Evolutionary conservation across 2,113 vertebrate species (phyloP), one percentile per base, ranked within the genome.

Genomic region (Macroglossus sobrinus): DNA sequence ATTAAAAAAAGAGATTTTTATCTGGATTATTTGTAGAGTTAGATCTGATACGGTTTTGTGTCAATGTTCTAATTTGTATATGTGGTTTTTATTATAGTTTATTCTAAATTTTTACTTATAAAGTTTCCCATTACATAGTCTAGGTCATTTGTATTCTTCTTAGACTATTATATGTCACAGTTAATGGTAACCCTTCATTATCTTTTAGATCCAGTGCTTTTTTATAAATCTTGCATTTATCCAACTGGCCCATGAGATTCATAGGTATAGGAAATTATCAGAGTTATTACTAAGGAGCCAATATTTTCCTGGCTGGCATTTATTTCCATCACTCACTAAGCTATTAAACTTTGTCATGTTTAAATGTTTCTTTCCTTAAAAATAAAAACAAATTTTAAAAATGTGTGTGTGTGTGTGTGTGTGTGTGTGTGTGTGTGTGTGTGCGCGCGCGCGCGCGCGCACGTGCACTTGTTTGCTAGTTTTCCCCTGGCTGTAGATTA

Each of bases 351-450:
- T 4, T 76, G 78, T 86, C 33, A 9, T 38, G 35, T 74, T 94
- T 63, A 94, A 94, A 47, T 75, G 9, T 81, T 91, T 81, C 10
- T 55, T 74, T 85, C 24, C 30, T 93, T 72, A 45, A 93, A 96
- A 78, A 26, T 24, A 61, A 93, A 87, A 78, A 33, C 53, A 79
- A 89, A 45, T 88, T 59, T 1, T 74, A 88, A 66, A 88, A 50
- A 14, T 50, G 47, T 50, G 47, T 50, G 47, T 50, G 14, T 50
- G 14, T 50, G n/a, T n/a, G n/a, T n/a, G n/a, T n/a, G n/a, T n/a
- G n/a, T n/a, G n/a, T n/a, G n/a, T n/a, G n/a, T n/a, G n/a, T n/a
- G n/a, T n/a, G n/a, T n/a, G n/a, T n/a, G n/a, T n/a, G n/a, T n/a
- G n/a, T n/a, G n/a, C n/a, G n/a, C n/a, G n/a, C n/a, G n/a, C n/a